Percentiles rank a stretch among this genome's conserved stretches.
These are phyloP conservation scores for Carduelis carduelis DNA, from an alignment of 2,797 vertebrate genomes.

Conservation along the genomic window DNA sequence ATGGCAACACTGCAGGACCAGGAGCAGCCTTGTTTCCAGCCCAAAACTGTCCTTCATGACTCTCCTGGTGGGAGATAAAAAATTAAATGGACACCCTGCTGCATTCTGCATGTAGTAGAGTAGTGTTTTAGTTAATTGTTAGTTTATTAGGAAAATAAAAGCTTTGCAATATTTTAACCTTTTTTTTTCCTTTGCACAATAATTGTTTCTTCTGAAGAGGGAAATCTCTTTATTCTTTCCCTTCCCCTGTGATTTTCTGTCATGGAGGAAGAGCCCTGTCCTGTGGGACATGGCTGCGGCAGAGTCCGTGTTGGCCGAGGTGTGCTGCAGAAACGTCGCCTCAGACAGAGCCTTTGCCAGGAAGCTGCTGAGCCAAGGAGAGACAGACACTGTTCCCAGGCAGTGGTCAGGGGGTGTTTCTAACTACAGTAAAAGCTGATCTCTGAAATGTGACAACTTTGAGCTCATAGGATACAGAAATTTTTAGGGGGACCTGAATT, in stretches of 20 bases:
- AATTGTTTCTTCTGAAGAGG: background rate
- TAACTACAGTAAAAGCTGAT: accelerated
- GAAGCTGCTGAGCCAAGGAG: background rate
- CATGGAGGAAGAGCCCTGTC: background rate
- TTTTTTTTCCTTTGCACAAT: background rate
- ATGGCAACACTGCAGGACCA: background rate
- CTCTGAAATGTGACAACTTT: background rate
- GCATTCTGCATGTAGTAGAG: background rate
- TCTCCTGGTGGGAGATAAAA: background rate
- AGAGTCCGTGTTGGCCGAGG: background rate
- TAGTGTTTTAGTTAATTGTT: background rate
- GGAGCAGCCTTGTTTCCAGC: background rate
- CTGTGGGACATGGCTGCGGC: accelerated
- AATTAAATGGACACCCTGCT: background rate
- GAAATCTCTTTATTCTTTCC: background rate
- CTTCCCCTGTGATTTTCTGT: background rate
- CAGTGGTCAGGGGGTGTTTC: background rate
- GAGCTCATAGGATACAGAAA: background rate
- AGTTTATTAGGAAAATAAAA: background rate
- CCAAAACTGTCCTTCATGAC: background rate
- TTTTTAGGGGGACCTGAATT: background rate
- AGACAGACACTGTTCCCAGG: accelerated
- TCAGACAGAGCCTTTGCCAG: background rate
- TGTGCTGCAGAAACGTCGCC: accelerated
- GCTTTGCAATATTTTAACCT: background rate